Evolutionary conservation across 53 echinoderm and acorn worm species (phyloP).

Genomic region (Echinarachnius parma): DNA sequence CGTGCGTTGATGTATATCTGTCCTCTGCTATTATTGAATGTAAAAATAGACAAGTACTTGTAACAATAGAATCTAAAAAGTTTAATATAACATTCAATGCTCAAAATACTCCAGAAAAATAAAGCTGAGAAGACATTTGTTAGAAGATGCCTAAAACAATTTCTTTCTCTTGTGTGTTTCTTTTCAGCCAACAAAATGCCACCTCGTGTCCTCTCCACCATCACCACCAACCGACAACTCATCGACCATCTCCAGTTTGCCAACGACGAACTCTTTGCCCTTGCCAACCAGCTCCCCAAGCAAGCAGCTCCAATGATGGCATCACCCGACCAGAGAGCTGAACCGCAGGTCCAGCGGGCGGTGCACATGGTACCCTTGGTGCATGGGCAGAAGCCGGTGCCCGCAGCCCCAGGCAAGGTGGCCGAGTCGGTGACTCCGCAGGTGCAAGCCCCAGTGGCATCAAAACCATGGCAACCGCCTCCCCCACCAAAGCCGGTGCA

Average conservation of each 20-base stretch:
- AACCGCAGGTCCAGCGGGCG: slow-evolving; percentile 39
- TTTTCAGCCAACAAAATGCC: slow-evolving; percentile 25
- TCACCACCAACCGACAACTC: slow-evolving; percentile 63
- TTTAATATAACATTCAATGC: no score
- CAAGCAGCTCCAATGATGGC: slow-evolving; percentile 12
- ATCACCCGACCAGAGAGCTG: slow-evolving; percentile 43
- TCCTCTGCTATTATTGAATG: no score
- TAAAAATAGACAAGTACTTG: no score
- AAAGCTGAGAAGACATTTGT: no score
- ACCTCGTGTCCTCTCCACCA: slow-evolving; percentile 31
- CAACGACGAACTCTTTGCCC: slow-evolving; percentile 73
- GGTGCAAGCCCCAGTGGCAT: slow-evolving; percentile 18
- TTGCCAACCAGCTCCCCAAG: slow-evolving; percentile 73
- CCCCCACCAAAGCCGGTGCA: slow-evolving; percentile 24
- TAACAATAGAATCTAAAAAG: no score
- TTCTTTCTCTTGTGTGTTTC: no score
- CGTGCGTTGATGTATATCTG: no score
- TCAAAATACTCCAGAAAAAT: no score
- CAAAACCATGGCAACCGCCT: slow-evolving; percentile 35
- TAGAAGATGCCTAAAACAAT: no score
- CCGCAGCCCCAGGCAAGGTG: slow-evolving; percentile 21
- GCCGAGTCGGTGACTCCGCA: slow-evolving; percentile 20
- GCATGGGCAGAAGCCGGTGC: slow-evolving; percentile 25
- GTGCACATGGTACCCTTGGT: slow-evolving; percentile 30
- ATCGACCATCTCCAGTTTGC: slow-evolving; percentile 68